Conservation (phyloP, 2,888 invertebrate genomes). For the Eucriotettix oculatus region DNA sequence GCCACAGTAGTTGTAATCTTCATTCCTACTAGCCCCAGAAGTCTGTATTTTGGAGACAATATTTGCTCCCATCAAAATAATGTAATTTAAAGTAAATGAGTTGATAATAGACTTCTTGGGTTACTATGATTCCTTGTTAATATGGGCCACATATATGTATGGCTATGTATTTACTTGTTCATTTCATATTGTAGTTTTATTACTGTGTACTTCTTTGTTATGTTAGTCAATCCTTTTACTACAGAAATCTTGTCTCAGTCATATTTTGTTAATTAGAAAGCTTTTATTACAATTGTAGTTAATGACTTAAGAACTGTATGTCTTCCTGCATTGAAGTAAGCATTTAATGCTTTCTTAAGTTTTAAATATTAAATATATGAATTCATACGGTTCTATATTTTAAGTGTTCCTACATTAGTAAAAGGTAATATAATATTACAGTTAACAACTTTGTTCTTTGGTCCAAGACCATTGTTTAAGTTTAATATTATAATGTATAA, state of each 20-base stretch:
- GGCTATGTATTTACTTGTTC: constrained; percentile 12
- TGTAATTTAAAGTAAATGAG: not conserved
- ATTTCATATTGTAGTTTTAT: constrained; percentile 12
- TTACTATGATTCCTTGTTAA: constrained; percentile 8
- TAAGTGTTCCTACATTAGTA: constrained; percentile 14
- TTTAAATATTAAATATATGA: not conserved
- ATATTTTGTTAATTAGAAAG: constrained; percentile 12
- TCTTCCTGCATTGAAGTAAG: constrained; percentile 8
- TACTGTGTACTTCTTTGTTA: constrained; percentile 11
- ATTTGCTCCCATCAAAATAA: not conserved
- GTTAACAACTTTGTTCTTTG: constrained; percentile 6
- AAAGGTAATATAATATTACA: constrained; percentile 5
- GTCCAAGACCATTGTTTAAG: constrained; percentile 10
- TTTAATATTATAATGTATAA: not conserved
- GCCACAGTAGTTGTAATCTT: constrained; percentile 9
- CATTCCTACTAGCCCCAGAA: constrained; percentile 7
- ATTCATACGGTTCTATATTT: constrained; percentile 12
- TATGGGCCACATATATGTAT: constrained; percentile 8
- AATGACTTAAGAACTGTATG: constrained; percentile 12
- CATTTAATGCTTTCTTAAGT: not conserved
- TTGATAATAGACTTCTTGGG: constrained; percentile 4
- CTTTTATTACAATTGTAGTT: constrained; percentile 12
- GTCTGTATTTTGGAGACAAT: constrained; percentile 1
- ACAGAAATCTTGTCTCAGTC: constrained; percentile 4
- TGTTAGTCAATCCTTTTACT: constrained; percentile 9